Evolutionary conservation across 2,888 invertebrate genomes (phyloP).

Genomic region (Tanypteryx hageni): DNA sequence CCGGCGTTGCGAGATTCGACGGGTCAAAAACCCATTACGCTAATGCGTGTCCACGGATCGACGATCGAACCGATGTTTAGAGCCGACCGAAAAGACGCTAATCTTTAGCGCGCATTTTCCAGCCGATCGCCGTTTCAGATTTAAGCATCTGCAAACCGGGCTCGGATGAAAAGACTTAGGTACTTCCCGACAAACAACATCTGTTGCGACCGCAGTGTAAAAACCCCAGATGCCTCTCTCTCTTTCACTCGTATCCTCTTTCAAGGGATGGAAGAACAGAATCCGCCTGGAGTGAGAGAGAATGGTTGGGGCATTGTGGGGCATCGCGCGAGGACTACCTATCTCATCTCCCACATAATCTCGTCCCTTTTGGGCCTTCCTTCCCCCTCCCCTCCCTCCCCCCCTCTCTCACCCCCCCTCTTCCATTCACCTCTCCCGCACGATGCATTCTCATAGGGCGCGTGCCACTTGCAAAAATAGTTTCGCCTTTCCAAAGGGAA

Average conservation of each 20-base stretch:
- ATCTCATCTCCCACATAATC: not conserved
- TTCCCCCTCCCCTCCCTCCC: not conserved
- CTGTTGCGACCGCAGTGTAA: slow-evolving; percentile 8
- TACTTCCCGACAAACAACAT: slow-evolving; percentile 2
- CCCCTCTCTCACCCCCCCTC: not conserved
- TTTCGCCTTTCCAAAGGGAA: too few species aligned
- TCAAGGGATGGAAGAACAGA: too few species aligned
- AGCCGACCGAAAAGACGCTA: not conserved
- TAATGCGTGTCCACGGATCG: not conserved
- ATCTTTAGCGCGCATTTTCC: not conserved
- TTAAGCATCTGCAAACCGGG: not conserved
- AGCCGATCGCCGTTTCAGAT: not conserved
- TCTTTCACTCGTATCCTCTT: not conserved
- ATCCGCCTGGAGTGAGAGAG: too few species aligned
- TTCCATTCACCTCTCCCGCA: not conserved
- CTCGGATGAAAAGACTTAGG: not conserved
- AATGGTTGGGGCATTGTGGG: too few species aligned
- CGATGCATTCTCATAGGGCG: not conserved
- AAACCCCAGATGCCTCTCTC: not conserved
- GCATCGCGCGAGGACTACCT: not conserved
- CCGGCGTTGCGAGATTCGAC: not conserved
- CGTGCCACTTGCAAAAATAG: too few species aligned
- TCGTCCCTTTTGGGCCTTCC: not conserved
- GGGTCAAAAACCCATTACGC: not conserved
- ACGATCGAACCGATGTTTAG: too few species aligned